Base-by-base conservation (phyloP, 2,888 invertebrate genomes). In the Drosophila neonasuta region DNA sequence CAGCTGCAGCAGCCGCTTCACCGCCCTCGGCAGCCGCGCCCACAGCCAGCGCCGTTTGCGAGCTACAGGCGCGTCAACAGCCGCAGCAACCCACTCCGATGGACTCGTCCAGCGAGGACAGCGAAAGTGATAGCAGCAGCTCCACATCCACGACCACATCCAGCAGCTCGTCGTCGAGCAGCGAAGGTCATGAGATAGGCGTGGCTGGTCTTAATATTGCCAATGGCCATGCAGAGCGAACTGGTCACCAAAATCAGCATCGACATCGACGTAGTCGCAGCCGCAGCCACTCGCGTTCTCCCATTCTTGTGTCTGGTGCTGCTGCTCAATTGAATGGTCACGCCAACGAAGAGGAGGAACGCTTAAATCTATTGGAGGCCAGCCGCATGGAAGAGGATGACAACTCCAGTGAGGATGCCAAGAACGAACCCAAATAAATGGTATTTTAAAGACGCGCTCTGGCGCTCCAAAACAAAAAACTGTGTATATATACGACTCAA, bases 61-160 rank as follows among this genome's bases (percentile, higher is more conserved):
- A 88, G 4, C 66, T 60, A 68, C 91, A 87, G 62, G 86, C 57
- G 62, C 86, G 68, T 50, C 87, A 71, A 77, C 85, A 68, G 74
- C 73, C 77, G 0, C 85, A 45, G 7, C 88, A 84, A 49, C 88
- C 89, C 4, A 89, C 88, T 2, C 89, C 89, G 5, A 90, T 90
- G 90, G 90, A 90, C 61, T 90, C 90, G 0, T 87, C 90, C 2
- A 92, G 92, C 74, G 91, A 92, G 52, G 92, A 92, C 68, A 92
- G 92, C 74, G 92, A 92, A 87, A 92, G 92, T 86, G 92, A 92
- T 68, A 92, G 92, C 68, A 89, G 89, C 63, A 91, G 92, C 86
- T 91, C 92, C 50, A 92, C 92, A 66, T 92, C 92, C 45, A 91
- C 91, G 52, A 90, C 89, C 13, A 91, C 92, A 10, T 88, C 89